phyloP scores from a whole-genome alignment of 2,797 vertebrate genomes.

The Saxicola maurus region DNA sequence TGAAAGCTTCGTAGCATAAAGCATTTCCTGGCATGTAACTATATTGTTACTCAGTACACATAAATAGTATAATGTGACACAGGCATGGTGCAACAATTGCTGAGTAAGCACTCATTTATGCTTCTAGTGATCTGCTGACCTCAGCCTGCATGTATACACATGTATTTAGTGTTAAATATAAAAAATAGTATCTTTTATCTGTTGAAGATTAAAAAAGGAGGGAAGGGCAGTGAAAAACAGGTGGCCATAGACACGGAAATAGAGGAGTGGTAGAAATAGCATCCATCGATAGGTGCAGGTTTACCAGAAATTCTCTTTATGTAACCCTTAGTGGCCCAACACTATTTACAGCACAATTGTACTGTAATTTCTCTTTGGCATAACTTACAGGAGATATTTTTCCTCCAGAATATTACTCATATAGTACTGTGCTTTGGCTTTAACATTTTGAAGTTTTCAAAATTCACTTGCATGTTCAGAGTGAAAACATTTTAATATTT shows the following conservation, averaged over 20 bases:
- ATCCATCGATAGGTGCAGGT: neutral
- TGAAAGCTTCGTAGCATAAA: neutral
- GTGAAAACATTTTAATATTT: neutral
- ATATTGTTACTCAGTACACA: neutral
- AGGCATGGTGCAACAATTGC: neutral
- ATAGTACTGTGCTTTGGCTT: neutral
- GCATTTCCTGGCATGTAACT: neutral
- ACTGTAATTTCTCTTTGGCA: neutral
- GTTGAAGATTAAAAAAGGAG: neutral
- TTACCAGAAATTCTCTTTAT: neutral
- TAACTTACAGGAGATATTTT: neutral
- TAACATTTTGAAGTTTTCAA: neutral
- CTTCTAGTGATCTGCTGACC: neutral
- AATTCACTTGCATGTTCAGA: neutral
- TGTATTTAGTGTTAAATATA: neutral
- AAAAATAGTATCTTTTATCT: neutral
- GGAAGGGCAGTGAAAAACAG: neutral
- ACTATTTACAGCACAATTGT: neutral
- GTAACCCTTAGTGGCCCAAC: neutral
- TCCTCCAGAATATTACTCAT: neutral
- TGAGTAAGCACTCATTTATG: neutral
- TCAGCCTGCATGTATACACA: neutral
- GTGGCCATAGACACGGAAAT: neutral
- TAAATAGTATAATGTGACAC: neutral
- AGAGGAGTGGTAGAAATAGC: neutral